Percentiles rank a stretch among this genome's conserved stretches.
These are phyloP conservation scores for Adineta ricciae DNA, from an alignment of 2,888 invertebrate species.

Conservation along the genomic window DNA sequence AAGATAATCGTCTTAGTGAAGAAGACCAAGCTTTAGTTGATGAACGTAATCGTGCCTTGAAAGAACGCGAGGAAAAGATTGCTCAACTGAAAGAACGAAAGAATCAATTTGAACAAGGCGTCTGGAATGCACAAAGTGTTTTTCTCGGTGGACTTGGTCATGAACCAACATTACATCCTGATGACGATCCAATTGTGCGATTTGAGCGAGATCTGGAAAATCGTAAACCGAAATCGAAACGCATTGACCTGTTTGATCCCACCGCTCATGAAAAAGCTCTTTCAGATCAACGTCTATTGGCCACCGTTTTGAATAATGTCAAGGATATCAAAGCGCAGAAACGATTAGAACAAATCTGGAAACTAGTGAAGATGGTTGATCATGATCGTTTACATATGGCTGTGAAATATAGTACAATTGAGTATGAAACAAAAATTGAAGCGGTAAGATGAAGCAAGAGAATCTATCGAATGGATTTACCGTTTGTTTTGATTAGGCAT, in stretches of 20 bases:
- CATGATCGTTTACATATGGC: slow-evolving; percentile 48
- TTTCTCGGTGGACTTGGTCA: slow-evolving; percentile 47
- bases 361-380: slow-evolving; percentile 45
- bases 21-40: slow-evolving; percentile 22
- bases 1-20: slow-evolving; percentile 37
- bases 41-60: slow-evolving; percentile 25
- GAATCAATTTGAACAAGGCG: slow-evolving; percentile 43
- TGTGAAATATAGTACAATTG: slow-evolving; percentile 48
- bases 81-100: slow-evolving; percentile 42
- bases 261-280: slow-evolving; percentile 3
- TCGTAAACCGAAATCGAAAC: slow-evolving; percentile 24
- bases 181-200: slow-evolving; percentile 23
- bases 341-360: slow-evolving; percentile 47
- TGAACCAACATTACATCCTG: slow-evolving; percentile 42
- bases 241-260: slow-evolving; percentile 28
- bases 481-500: slow-evolving; percentile 39
- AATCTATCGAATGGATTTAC: background rate
- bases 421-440: slow-evolving; percentile 40
- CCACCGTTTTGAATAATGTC: background rate
- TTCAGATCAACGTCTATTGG: background rate
- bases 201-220: slow-evolving; percentile 28
- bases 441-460: slow-evolving; percentile 38
- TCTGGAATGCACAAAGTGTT: slow-evolving; percentile 48
- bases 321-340: slow-evolving; percentile 38
- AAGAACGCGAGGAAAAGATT: slow-evolving; percentile 37